These are phyloP conservation scores for Mycetomoellerius zeteki DNA, from an alignment of 1,140 invertebrate genomes.

Conservation along the genomic window DNA sequence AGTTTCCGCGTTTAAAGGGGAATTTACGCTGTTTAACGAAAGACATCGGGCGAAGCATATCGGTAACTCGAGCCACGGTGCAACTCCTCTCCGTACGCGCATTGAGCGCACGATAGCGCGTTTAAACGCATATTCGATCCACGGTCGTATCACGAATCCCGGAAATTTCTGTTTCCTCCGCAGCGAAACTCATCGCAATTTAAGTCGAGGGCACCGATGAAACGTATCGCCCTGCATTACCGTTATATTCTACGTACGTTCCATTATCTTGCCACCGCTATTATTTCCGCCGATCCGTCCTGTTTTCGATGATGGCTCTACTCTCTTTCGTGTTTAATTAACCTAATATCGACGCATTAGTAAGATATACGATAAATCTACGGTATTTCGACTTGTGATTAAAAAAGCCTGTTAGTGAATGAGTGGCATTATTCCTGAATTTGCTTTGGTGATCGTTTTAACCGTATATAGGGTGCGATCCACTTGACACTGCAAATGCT, in stretches of 20 bases:
- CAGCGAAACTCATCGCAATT: neutral
- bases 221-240: neutral
- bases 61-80: neutral
- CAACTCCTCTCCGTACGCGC: neutral
- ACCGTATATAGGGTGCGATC: too few species aligned
- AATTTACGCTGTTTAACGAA: slow-evolving; percentile 24
- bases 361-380: neutral
- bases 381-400: neutral
- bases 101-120: neutral
- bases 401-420: neutral
- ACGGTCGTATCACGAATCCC: neutral
- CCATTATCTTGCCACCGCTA: neutral
- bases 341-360: neutral
- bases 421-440: slow-evolving; percentile 29
- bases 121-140: slow-evolving; percentile 5
- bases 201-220: slow-evolving; percentile 25
- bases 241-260: neutral
- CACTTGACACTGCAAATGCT: too few species aligned
- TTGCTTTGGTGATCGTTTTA: slow-evolving; percentile 40
- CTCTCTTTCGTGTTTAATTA: slow-evolving; percentile 40
- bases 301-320: too few species aligned
- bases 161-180: slow-evolving; percentile 25
- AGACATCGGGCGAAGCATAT: neutral
- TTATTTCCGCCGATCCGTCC: slow-evolving; percentile 6
- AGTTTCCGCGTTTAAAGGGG: slow-evolving; percentile 3